Evolutionary conservation across 2,113 vertebrate genomes (phyloP), one percentile per base, ranked within the genome.

Genomic region (Microtus ochrogaster): DNA sequence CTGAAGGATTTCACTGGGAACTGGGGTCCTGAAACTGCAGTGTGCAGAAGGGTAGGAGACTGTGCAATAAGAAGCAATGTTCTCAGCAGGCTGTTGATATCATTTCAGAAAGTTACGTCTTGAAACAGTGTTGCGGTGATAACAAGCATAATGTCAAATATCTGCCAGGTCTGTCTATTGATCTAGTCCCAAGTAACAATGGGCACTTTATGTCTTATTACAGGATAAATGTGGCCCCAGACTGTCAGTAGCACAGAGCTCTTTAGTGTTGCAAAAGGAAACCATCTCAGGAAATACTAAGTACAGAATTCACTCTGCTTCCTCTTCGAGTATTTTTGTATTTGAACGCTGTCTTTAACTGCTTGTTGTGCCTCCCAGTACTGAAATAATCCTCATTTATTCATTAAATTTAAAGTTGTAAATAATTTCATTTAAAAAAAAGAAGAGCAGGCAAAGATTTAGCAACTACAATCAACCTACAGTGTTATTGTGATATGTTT

Each of bases 101-200:
- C 73, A 65, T 83, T 74, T 79, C 77, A 96, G 89, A 97, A 86
- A 97, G 96, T 95, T 96, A 85, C 92, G 97, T 94, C 93, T 93
- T 85, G 79, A 95, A 73, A 88, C 66, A 82, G 72, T 73, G 81
- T 88, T 16, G 74, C 8, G 1, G 87, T 83, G 88, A 89, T 94
- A 95, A 94, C 96, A 95, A 95, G 61, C 22, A 2, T 12, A n/a
- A 39, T 49, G 63, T 87, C 89, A 73, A 16, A 1, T 14, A 55
- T 88, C 89, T 22, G 68, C 89, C 89, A 82, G 55, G 76, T 89
- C 90, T 92, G 84, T 77, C 58, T n/a, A 21, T 61, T 86, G 81
- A 91, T 81, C 49, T 96, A 39, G 7, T 88, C 78, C 85, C 94
- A 95, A 89, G 92, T 96, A 89, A 89, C 92, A 74, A 4, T 12